phyloP scores from a whole-genome alignment of 2,797 vertebrate species.

The Varecia variegata region DNA sequence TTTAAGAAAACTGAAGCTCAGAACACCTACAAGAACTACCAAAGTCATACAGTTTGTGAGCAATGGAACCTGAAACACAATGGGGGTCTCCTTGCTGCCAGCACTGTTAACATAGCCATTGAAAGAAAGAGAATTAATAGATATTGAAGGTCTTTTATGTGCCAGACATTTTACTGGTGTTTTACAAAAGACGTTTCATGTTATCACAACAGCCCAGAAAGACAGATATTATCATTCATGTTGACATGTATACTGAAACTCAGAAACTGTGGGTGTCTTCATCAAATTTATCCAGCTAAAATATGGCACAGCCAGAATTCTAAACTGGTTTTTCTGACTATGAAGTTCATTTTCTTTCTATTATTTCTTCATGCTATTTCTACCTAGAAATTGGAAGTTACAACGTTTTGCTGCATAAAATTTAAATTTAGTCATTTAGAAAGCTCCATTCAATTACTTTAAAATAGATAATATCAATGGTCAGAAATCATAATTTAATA shows the following conservation, averaged over 20 bases:
- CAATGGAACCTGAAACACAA: background rate
- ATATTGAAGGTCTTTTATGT: background rate
- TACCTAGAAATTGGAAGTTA: background rate
- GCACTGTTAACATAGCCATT: background rate
- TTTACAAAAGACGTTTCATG: background rate
- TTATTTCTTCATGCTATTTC: background rate
- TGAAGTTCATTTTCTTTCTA: background rate
- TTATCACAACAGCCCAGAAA: background rate
- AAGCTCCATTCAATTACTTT: background rate
- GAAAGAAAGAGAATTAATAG: background rate
- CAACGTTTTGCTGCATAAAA: background rate
- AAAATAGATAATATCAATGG: background rate
- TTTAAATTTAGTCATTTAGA: slow-evolving; percentile 30
- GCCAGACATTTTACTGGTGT: background rate
- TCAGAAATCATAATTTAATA: slow-evolving; percentile 23
- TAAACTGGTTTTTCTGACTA: background rate
- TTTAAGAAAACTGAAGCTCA: slow-evolving; percentile 2
- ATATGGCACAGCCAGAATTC: background rate
- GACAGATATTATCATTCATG: background rate
- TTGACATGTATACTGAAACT: background rate
- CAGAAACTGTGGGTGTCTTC: background rate
- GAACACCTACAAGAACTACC: background rate
- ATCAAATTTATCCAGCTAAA: background rate
- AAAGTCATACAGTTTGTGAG: background rate
- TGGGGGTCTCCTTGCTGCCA: background rate